Conservation (phyloP, 2,113 vertebrate species). For the Vulpes lagopus region DNA sequence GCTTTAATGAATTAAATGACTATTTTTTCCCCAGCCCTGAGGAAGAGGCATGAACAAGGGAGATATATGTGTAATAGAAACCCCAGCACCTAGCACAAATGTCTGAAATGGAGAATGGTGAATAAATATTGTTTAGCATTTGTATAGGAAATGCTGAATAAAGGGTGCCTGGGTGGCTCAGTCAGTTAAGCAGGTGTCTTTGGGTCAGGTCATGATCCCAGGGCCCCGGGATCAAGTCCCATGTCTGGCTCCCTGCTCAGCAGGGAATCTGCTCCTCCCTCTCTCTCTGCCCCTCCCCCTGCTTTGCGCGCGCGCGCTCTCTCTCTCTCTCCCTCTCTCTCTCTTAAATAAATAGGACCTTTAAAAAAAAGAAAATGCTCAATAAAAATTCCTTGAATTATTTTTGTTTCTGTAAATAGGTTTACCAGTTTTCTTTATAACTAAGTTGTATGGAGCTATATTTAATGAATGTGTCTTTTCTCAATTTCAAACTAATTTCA, state of each 20-base stretch:
- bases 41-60: background rate
- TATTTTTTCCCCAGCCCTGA: background rate
- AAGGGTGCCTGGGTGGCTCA: background rate
- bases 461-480: slow-evolving; percentile 3
- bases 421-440: slow-evolving; percentile 24
- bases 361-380: background rate
- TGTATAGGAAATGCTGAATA: background rate
- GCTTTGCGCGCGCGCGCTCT: no score
- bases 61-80: background rate
- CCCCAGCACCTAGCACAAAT: background rate
- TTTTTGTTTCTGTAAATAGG: slow-evolving; percentile 1
- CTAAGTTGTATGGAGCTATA: background rate
- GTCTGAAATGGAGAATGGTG: background rate
- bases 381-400: background rate
- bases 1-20: background rate
- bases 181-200: no score
- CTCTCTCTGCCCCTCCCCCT: no score
- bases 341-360: no score
- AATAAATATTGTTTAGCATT: background rate
- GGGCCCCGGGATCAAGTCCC: no score
- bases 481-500: slow-evolving; percentile 44
- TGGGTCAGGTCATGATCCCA: no score
- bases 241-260: no score
- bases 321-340: no score
- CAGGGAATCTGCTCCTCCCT: no score